phyloP scores from a whole-genome alignment of 2,888 invertebrate genomes.

The Lagria hirta region DNA sequence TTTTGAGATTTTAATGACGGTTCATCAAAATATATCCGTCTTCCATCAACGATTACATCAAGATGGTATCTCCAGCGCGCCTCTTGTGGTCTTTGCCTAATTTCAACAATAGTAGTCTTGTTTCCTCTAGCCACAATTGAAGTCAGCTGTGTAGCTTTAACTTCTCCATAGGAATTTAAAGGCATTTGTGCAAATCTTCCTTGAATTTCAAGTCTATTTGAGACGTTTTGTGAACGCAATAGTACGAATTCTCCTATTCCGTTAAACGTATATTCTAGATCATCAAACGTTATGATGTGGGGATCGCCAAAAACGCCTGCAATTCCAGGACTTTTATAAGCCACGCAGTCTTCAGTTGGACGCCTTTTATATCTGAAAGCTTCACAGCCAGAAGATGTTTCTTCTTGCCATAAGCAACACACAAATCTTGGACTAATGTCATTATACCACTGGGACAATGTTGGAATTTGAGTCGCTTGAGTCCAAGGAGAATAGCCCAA shows the following conservation, averaged over 20 bases:
- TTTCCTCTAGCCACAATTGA: constrained; percentile 86
- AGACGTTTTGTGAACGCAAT: constrained; percentile 72
- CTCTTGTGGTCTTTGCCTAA: constrained; percentile 78
- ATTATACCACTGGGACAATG: constrained; percentile 93
- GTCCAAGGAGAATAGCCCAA: constrained; percentile 91
- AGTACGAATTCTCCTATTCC: constrained; percentile 92
- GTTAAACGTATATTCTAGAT: constrained; percentile 88
- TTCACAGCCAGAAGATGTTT: constrained; percentile 91
- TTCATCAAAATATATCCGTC: constrained; percentile 84
- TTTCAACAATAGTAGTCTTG: constrained; percentile 78
- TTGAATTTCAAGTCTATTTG: constrained; percentile 79
- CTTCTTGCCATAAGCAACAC: constrained; percentile 93
- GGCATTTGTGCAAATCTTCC: constrained; percentile 83
- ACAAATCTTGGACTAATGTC: constrained; percentile 93
- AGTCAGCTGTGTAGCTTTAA: constrained; percentile 79
- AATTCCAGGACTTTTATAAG: constrained; percentile 90
- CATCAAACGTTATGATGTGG: constrained; percentile 91
- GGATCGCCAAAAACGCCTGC: constrained; percentile 90
- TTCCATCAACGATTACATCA: constrained; percentile 87
- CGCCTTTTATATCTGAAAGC: constrained; percentile 91
- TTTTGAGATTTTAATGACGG: constrained; percentile 86
- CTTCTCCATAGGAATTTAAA: constrained; percentile 71
- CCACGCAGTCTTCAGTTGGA: constrained; percentile 93
- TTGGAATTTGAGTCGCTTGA: constrained; percentile 92
- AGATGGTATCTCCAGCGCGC: constrained; percentile 89